phyloP scores from a whole-genome alignment of 1,140 invertebrate species.

The Popillia japonica region DNA sequence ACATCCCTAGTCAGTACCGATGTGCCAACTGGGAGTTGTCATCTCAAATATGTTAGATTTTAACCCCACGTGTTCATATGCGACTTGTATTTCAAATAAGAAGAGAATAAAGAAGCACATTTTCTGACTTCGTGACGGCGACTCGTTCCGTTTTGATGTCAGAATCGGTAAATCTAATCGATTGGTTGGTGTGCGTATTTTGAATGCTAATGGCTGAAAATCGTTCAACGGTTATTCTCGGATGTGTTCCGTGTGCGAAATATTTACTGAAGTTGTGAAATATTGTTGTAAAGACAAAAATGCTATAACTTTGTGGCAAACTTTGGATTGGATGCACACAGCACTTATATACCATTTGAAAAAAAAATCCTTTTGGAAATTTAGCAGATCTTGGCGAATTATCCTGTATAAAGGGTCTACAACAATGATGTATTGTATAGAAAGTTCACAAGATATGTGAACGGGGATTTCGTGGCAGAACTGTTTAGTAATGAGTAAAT shows the following conservation, averaged over 20 bases:
- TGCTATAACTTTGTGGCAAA: background rate
- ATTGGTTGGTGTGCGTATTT: background rate
- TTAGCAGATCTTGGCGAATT: too few relatives aligned
- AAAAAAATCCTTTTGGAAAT: too few relatives aligned
- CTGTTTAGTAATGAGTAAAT: too few relatives aligned
- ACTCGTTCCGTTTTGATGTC: slow-evolving; percentile 4
- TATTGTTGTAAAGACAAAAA: slow-evolving; percentile 1
- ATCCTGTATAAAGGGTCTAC: too few relatives aligned
- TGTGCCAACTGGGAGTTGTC: background rate
- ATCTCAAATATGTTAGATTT: slow-evolving; percentile 4
- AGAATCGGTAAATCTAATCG: slow-evolving; percentile 20
- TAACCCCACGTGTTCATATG: background rate
- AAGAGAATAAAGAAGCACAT: background rate
- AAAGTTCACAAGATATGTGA: too few relatives aligned
- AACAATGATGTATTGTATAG: too few relatives aligned
- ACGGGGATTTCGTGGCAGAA: too few relatives aligned
- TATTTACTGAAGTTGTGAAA: slow-evolving; percentile 17
- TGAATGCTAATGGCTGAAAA: slow-evolving; percentile 10
- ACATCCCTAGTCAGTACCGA: background rate
- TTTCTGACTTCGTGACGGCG: background rate
- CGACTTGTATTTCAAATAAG: slow-evolving; percentile 4
- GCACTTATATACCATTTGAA: too few relatives aligned
- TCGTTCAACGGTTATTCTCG: background rate
- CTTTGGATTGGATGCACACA: too few relatives aligned
- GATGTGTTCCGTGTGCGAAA: background rate